A percentile compares a stretch with the other conserved stretches of the same genome.
phyloP scores from a whole-genome alignment of 2,888 invertebrate genomes.

The Athalia circularis region DNA sequence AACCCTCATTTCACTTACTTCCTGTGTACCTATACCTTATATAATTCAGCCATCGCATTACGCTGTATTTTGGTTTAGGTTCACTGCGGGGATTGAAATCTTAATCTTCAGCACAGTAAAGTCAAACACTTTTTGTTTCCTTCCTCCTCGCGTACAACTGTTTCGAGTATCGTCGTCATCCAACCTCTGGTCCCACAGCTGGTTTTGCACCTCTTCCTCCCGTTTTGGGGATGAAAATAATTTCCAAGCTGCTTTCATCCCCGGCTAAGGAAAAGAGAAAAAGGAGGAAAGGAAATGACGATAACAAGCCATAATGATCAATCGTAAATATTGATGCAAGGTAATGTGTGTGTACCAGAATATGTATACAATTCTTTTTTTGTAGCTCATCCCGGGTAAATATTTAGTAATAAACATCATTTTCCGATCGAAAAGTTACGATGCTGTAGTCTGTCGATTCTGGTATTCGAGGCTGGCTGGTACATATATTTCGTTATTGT shows the following conservation, averaged over 20 bases:
- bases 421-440: no score
- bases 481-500: background rate
- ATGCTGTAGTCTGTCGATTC: no score
- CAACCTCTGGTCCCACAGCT: no score
- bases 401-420: no score
- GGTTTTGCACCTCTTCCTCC: background rate
- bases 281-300: background rate
- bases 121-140: constrained; percentile 11
- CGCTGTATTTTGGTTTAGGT: background rate
- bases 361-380: no score
- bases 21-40: no score
- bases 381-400: no score
- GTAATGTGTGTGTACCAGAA: background rate
- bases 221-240: constrained; percentile 20
- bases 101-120: constrained; percentile 21
- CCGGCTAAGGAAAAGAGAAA: background rate
- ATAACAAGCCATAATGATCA: background rate
- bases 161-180: background rate
- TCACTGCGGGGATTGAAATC: constrained; percentile 14
- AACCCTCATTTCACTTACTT: no score
- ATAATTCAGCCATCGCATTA: no score
- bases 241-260: background rate
- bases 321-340: constrained; percentile 12
- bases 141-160: background rate
- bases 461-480: no score